phyloP scores from a whole-genome alignment of 2,113 vertebrate species.

The Hippotragus niger region DNA sequence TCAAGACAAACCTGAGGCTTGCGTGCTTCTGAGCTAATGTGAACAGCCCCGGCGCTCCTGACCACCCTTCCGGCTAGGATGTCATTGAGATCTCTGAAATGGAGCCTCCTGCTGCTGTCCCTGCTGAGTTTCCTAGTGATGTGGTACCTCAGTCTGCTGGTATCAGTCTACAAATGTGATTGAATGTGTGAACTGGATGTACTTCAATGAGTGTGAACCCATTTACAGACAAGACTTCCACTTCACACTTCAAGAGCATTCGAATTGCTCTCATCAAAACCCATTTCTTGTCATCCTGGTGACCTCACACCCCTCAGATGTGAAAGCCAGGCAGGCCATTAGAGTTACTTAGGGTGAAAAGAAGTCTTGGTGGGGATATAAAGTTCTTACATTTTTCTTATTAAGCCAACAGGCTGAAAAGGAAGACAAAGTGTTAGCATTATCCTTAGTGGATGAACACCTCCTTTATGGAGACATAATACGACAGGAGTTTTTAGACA shows the following conservation, averaged over 20 bases:
- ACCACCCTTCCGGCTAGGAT: background rate
- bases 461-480: background rate
- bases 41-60: background rate
- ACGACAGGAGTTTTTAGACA: background rate
- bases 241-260: background rate
- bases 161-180: background rate
- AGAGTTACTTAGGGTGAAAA: background rate
- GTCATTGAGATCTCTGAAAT: constrained; percentile 31
- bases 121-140: background rate
- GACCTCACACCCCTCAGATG: background rate
- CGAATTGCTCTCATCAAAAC: background rate
- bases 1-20: background rate
- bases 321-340: background rate
- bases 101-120: constrained; percentile 63
- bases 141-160: constrained; percentile 61
- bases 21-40: background rate
- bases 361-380: background rate
- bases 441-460: background rate
- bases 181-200: background rate
- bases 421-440: background rate
- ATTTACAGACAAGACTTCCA: background rate
- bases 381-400: background rate
- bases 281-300: background rate
- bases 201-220: background rate
- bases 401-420: background rate